Conservation (phyloP, 2,113 vertebrate species). For the Eublepharis macularius region DNA sequence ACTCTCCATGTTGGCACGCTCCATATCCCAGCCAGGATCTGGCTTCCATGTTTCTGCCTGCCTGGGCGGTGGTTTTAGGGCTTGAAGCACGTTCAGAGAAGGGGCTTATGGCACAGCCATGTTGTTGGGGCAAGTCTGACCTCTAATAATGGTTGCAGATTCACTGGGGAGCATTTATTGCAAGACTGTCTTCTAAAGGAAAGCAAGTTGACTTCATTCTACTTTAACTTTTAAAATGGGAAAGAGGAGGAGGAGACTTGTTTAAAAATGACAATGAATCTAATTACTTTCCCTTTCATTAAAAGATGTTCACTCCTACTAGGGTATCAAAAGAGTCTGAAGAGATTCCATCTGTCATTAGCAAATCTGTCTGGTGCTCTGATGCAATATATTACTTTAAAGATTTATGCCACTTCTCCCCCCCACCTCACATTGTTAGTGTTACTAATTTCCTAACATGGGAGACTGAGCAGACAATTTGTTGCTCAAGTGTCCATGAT, state of each 20-base stretch:
- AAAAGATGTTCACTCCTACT: conserved; percentile 41
- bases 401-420: conserved; percentile 53
- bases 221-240: conserved; percentile 36
- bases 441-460: conserved; percentile 63
- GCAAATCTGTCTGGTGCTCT: conserved; percentile 38
- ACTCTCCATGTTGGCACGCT: too few relatives aligned
- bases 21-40: too few relatives aligned
- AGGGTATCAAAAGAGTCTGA: conserved; percentile 22
- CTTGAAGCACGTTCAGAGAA: too few relatives aligned
- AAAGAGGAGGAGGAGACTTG: conserved; percentile 18
- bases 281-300: conserved; percentile 47
- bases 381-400: conserved; percentile 42
- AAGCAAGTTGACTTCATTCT: conserved; percentile 40
- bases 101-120: too few relatives aligned
- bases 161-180: conserved; percentile 21
- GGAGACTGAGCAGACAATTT: conserved; percentile 65
- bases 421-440: conserved; percentile 54
- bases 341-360: conserved; percentile 36
- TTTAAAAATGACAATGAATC: conserved; percentile 32
- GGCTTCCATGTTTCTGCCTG: too few relatives aligned
- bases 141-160: conserved; percentile 38
- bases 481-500: conserved; percentile 66
- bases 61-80: too few relatives aligned
- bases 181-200: not conserved
- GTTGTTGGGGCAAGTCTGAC: too few relatives aligned